phyloP scores from a whole-genome alignment of 2,797 vertebrate species.

The Chiloscyllium punctatum region DNA sequence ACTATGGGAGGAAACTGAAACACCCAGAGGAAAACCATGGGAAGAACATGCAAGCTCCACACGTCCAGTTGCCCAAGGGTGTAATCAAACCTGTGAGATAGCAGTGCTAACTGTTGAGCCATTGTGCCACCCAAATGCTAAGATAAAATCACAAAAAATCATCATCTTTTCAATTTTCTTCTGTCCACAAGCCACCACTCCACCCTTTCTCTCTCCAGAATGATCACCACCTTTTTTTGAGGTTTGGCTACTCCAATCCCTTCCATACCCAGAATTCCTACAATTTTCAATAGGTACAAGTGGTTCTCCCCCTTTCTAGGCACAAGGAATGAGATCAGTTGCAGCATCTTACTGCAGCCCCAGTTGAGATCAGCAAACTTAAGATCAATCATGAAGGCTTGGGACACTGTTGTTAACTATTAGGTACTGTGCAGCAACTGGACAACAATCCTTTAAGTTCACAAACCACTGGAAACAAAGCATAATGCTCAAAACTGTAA shows the following conservation, averaged over 20 bases:
- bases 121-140: background rate
- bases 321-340: background rate
- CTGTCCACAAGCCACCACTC: background rate
- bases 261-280: background rate
- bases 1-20: no score
- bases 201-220: background rate
- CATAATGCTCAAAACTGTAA: background rate
- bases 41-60: no score
- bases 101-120: no score
- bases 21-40: no score
- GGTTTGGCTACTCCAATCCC: background rate
- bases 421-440: background rate
- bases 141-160: background rate
- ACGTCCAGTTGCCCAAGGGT: no score
- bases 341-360: background rate
- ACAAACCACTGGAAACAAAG: background rate
- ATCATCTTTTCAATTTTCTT: background rate
- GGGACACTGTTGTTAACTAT: background rate
- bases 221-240: background rate
- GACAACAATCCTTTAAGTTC: background rate
- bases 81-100: no score
- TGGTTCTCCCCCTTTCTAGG: background rate
- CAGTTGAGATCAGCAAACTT: background rate
- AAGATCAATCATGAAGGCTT: background rate
- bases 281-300: background rate